A percentile compares a stretch with the other conserved stretches of the same genome.
Conservation (phyloP, 2,888 invertebrate species). For the Euzophera pinguis region DNA sequence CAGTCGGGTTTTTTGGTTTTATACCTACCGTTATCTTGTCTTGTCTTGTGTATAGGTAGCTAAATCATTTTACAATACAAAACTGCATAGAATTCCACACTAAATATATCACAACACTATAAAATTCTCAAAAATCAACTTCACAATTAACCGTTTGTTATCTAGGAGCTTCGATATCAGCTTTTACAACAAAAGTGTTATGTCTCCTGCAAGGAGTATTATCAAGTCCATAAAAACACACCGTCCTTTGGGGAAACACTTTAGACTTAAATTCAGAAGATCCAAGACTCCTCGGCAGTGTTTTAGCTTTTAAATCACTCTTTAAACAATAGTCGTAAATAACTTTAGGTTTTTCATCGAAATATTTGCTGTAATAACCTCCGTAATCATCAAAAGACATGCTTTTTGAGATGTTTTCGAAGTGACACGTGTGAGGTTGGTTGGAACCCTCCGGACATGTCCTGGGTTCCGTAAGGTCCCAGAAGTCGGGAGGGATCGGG, state of each 20-base stretch:
- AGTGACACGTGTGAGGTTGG: constrained; percentile 38
- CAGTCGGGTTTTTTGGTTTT: too few relatives aligned
- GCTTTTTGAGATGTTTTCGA: constrained; percentile 50
- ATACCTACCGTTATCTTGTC: too few relatives aligned
- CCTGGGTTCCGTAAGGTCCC: constrained; percentile 49
- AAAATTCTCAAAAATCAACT: constrained; percentile 23
- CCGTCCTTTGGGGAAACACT: constrained; percentile 52
- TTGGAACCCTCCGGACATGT: constrained; percentile 59
- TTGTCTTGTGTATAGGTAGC: too few relatives aligned
- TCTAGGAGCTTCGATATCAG: constrained; percentile 64
- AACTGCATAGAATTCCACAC: neutral
- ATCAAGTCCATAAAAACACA: constrained; percentile 58
- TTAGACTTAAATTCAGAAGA: constrained; percentile 48
- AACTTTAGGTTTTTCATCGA: constrained; percentile 57
- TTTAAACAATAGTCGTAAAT: constrained; percentile 68
- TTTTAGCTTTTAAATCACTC: constrained; percentile 62
- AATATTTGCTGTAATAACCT: constrained; percentile 64
- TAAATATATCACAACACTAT: constrained; percentile 21
- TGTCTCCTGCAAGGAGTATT: constrained; percentile 39
- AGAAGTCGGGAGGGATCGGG: constrained; percentile 60
- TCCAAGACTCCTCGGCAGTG: constrained; percentile 63
- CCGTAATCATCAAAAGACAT: constrained; percentile 55
- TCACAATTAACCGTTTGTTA: constrained; percentile 43
- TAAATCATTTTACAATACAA: too few relatives aligned
- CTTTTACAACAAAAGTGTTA: constrained; percentile 54